phyloP scores from a whole-genome alignment of 2,888 invertebrate genomes.

The Punctoribates punctum region DNA sequence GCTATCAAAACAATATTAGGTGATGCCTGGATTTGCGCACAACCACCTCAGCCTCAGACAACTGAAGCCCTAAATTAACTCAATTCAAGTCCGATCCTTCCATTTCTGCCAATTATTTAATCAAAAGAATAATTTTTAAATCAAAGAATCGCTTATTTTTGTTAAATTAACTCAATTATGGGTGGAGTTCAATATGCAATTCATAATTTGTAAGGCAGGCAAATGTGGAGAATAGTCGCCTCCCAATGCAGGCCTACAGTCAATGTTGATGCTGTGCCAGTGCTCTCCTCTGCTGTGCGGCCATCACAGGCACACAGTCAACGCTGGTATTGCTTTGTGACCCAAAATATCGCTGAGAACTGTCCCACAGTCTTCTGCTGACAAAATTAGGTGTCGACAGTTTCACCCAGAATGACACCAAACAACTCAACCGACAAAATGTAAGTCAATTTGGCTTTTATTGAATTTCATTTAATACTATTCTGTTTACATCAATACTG shows the following conservation, averaged over 20 bases:
- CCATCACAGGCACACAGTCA: conserved; percentile 13
- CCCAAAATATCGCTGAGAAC: conserved; percentile 2
- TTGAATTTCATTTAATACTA: neutral
- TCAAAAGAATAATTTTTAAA: neutral
- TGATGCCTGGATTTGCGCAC: too few relatives aligned
- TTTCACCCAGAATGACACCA: neutral
- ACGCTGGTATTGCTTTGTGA: conserved; percentile 23
- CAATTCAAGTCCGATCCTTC: neutral
- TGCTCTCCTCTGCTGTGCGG: conserved; percentile 14
- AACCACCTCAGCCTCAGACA: neutral
- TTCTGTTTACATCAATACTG: neutral
- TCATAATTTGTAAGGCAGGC: conserved; percentile 26
- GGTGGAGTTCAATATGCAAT: conserved; percentile 31
- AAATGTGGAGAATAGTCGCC: neutral
- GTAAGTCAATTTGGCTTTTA: neutral
- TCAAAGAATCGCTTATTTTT: neutral
- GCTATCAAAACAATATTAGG: conserved; percentile 30
- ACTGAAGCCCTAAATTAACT: neutral
- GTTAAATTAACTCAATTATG: neutral
- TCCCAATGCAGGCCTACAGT: conserved; percentile 2
- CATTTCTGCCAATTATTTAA: conserved; percentile 7
- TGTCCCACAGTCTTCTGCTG: conserved; percentile 25
- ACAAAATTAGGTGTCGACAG: conserved; percentile 28
- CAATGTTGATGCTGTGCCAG: neutral
- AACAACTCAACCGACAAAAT: neutral